phyloP scores from a whole-genome alignment of 2,113 vertebrate species.

The Capreolus pygargus region DNA sequence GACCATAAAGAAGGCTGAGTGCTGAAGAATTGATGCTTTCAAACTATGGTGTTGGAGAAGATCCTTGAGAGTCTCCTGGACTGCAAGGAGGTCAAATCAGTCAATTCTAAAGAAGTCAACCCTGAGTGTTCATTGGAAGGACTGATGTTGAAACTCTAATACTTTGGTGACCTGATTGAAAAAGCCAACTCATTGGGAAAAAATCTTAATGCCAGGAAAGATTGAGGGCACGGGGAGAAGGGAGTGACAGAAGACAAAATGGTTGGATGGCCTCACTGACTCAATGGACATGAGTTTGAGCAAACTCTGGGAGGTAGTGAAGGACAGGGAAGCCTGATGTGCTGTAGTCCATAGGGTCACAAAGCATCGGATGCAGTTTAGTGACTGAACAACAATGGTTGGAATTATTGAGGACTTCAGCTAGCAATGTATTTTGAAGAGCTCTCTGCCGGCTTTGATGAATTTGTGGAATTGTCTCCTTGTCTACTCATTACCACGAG shows the following conservation, averaged over 20 bases:
- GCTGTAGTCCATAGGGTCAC: not conserved
- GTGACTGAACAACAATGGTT: not conserved
- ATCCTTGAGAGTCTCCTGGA: not conserved
- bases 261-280: not conserved
- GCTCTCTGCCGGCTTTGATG: slow-evolving; percentile 61
- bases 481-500: slow-evolving; percentile 55
- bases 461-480: slow-evolving; percentile 67
- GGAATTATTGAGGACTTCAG: slow-evolving; percentile 57
- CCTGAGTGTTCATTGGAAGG: not conserved
- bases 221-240: not conserved
- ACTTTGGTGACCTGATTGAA: not conserved
- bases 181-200: not conserved
- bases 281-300: not conserved
- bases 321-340: not conserved
- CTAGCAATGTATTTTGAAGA: slow-evolving; percentile 54
- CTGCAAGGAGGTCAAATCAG: not conserved
- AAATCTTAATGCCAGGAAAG: not conserved
- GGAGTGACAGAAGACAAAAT: not conserved
- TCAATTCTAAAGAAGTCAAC: not conserved
- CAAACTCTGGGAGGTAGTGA: not conserved
- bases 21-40: not conserved
- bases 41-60: not conserved
- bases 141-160: not conserved
- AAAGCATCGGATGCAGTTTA: not conserved
- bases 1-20: not conserved